phyloP scores from a whole-genome alignment of 2,113 vertebrate species.

The Corythaixoides concolor region DNA sequence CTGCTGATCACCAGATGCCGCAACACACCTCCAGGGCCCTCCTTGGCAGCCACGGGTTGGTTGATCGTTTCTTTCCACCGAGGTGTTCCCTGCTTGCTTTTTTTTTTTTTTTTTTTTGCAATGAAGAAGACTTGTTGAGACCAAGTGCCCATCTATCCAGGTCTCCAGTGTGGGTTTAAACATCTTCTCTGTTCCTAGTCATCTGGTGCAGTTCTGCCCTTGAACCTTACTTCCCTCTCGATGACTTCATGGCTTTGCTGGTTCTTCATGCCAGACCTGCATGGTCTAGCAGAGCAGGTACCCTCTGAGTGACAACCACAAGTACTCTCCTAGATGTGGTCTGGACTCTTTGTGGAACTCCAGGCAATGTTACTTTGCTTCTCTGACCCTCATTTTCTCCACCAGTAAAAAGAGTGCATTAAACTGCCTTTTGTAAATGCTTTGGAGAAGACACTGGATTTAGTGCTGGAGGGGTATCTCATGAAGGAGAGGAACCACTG shows the following conservation, averaged over 20 bases:
- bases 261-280: background rate
- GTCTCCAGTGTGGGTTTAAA: background rate
- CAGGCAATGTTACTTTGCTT: background rate
- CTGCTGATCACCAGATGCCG: background rate
- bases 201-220: background rate
- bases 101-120: background rate
- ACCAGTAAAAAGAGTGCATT: background rate
- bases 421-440: background rate
- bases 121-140: background rate
- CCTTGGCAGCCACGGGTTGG: background rate
- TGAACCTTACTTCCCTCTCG: background rate
- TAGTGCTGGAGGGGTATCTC: background rate
- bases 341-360: background rate
- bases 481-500: background rate
- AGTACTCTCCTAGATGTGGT: background rate
- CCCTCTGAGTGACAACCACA: background rate
- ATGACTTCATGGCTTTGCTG: background rate
- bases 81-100: background rate
- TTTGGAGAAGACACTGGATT: background rate
- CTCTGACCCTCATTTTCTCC: background rate
- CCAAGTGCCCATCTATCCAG: background rate
- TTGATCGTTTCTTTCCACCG: background rate
- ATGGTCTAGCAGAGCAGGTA: background rate
- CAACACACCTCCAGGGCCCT: background rate
- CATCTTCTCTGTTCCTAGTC: background rate